Base-by-base conservation (phyloP, 2,888 invertebrate genomes). In the Colletes collaris region DNA sequence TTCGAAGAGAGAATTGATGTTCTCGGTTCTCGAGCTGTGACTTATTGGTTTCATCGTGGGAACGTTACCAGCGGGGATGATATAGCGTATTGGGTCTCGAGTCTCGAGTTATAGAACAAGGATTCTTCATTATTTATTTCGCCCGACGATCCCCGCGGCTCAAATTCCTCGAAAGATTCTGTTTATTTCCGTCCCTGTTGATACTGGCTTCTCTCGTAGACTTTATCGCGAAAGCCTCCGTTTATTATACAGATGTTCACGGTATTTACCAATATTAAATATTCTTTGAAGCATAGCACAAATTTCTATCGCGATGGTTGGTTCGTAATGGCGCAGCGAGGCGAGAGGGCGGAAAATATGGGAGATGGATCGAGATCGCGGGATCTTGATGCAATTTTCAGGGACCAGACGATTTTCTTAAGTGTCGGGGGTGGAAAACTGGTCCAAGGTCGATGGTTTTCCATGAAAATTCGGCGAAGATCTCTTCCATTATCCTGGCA, bases 401-500 rank as follows among this genome's bases (percentile, higher is more conserved):
- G 2, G 7, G 13, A 3, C 8, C 27, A 8, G 10, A 2, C 50
- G 27, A 11, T 8, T 16, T 52, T 13, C 44, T 44, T 37, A 1
- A 49, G 56, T 49, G 27, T 10, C 37, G 27, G 50, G 63, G 40
- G 27, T 50, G 63, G 40, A 60, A 74, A 74, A 70, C 50, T 66
- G 71, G 79, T 58, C 60, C 79, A 68, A 69, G 76, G 71, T 66
- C 68, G 64, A 44, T 40, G 68, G 40, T 70, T 81, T 62, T 81
- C 76, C 81, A 60, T 50, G 86, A 82, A 82, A 86, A 80, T 78
- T 84, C 79, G 76, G 62, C 35, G 56, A 68, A 58, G 72, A 68
- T 71, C 60, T 58, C 59, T 64, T 76, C 86, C 83, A 86, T 86
- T 86, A 86, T 86, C 79, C 72, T 4, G 66, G 84, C 64, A 86